Base-by-base conservation (phyloP, 2,888 invertebrate genomes). In the Stenodema calcarata region DNA sequence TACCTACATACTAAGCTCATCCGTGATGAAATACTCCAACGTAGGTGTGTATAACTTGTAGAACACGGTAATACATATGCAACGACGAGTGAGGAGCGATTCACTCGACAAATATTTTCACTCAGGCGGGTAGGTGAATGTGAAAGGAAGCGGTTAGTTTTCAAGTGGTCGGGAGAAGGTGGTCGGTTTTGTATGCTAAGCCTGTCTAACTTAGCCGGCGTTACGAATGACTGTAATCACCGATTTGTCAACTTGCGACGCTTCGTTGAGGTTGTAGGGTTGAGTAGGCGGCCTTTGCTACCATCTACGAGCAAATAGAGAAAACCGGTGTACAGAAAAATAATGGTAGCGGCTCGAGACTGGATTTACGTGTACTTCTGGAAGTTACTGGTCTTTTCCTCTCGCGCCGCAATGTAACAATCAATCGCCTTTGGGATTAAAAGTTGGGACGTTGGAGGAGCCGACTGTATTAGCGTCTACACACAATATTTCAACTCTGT, bases 41-140 rank as follows among this genome's bases (percentile, higher is more conserved):
- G 73, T 73, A 30, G 73, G 73, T 41, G 73, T 35, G 27, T 73
- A 73, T 35, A 73, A 35, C 73, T 73, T 73, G 73, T 73, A 73
- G n/a, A 41, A 73, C 73, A 73, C 73, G 73, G 35, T 41, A 73
- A 73, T 73, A 73, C 73, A 73, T 73, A 73, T 73, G 73, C 73
- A 70, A 50, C 16, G 50, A 50, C 16, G 50, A n/a, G 50, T 4
- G 30, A 73, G 41, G 35, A n/a, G 35, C 73, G 70, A 14, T 35
- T 30, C 12, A 28, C 70, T 14, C n/a, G 73, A 73, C 73, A 73
- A 73, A 35, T 73, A 62, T 62, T 62, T 62, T 62, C 62, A 62
- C 35, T 73, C 41, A 18, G 73, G 35, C 73, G 16, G 9, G 35
- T 35, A 18, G 35, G 41, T 41, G 73, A 41, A 62, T 62, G 73